These are phyloP conservation scores for Trachelus tabidus DNA, from an alignment of 2,888 invertebrate species.

Conservation along the genomic window DNA sequence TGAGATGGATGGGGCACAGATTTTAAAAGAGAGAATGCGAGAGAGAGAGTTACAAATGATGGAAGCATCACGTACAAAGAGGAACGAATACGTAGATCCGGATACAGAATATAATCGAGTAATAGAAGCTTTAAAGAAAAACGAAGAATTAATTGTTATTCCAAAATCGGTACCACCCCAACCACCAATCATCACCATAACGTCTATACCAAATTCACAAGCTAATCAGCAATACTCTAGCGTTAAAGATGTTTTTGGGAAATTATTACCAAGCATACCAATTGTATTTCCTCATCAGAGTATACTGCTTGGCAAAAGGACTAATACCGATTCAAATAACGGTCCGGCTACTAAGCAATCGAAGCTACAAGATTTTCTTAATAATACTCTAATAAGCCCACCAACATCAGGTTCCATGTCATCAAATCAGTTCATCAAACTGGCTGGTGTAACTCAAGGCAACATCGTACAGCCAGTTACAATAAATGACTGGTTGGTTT, in stretches of 20 bases:
- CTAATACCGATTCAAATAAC: constrained; percentile 16
- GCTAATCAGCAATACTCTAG: neutral
- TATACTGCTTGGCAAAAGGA: constrained; percentile 29
- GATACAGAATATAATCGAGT: constrained; percentile 43
- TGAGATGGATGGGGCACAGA: constrained; percentile 42
- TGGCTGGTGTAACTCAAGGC: constrained; percentile 22
- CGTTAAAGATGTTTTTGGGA: constrained; percentile 29
- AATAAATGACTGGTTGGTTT: constrained; percentile 20
- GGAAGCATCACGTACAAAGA: constrained; percentile 45
- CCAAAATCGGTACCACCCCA: constrained; percentile 40
- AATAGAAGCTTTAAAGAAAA: constrained; percentile 51
- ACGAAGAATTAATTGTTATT: constrained; percentile 57
- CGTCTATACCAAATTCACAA: constrained; percentile 23
- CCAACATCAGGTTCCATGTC: constrained; percentile 9
- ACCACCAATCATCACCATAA: constrained; percentile 33
- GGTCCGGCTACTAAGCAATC: constrained; percentile 13
- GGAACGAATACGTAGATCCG: constrained; percentile 51
- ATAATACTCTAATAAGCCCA: constrained; percentile 7
- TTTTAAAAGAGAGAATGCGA: constrained; percentile 54
- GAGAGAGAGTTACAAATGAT: constrained; percentile 56
- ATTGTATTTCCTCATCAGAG: constrained; percentile 39
- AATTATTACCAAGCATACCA: constrained; percentile 39
- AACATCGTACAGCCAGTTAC: constrained; percentile 15
- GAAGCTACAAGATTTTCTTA: constrained; percentile 12
- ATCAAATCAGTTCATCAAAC: constrained; percentile 30